These are phyloP conservation scores for Chanos chanos DNA, from an alignment of 2,797 vertebrate species.

Conservation along the genomic window DNA sequence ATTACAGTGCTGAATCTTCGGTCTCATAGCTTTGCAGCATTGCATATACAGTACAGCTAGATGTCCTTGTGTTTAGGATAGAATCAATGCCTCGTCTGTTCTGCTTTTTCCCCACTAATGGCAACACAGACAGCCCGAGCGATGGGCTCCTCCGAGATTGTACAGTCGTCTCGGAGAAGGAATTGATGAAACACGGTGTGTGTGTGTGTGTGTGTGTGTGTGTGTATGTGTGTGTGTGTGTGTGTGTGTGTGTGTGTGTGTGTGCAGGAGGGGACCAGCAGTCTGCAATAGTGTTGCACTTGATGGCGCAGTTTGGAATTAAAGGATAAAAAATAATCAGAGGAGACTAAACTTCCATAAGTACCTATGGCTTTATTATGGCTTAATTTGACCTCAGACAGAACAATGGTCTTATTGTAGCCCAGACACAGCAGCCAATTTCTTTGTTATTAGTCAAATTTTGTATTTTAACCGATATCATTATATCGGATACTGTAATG, in stretches of 20 bases:
- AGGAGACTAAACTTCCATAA: background rate
- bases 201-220: slow-evolving; percentile 17
- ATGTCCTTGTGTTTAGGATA: slow-evolving; percentile 33
- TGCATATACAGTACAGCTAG: slow-evolving; percentile 30
- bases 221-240: background rate
- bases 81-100: slow-evolving; percentile 37
- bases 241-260: slow-evolving; percentile 2
- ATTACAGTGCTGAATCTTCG: slow-evolving; percentile 37
- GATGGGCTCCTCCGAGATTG: slow-evolving; percentile 35
- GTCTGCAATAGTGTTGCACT: slow-evolving; percentile 30
- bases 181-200: slow-evolving; percentile 42
- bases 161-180: slow-evolving; percentile 35
- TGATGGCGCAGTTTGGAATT: slow-evolving; percentile 43
- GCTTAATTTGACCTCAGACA: background rate
- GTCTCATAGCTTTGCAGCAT: slow-evolving; percentile 41
- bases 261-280: background rate
- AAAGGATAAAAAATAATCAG: background rate
- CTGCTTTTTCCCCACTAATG: slow-evolving; percentile 32
- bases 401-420: too few relatives aligned
- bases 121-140: slow-evolving; percentile 33
- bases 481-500: too few relatives aligned
- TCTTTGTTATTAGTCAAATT: too few relatives aligned
- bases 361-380: background rate
- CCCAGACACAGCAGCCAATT: too few relatives aligned
- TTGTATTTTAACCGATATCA: too few relatives aligned